These are phyloP conservation scores for Zosterops borbonicus DNA, from an alignment of 2,113 vertebrate species.

Conservation along the genomic window DNA sequence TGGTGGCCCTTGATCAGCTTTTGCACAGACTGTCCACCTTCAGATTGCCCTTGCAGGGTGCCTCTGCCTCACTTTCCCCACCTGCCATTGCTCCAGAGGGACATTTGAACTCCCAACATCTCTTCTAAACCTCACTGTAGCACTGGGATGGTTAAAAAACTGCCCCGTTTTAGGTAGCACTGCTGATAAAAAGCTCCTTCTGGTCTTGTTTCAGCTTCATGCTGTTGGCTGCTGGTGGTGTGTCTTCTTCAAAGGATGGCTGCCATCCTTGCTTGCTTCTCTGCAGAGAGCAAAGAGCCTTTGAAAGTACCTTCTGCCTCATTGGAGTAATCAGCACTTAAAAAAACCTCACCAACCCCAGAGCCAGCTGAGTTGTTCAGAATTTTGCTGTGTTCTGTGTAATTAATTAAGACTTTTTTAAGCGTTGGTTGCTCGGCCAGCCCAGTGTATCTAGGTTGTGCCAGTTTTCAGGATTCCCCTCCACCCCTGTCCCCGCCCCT, in stretches of 20 bases:
- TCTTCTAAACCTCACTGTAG: background rate
- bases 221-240: background rate
- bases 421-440: background rate
- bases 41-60: background rate
- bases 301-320: slow-evolving; percentile 35
- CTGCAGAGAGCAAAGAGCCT: slow-evolving; percentile 14
- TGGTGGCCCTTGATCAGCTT: background rate
- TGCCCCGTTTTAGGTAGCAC: background rate
- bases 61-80: background rate
- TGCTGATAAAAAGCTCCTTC: background rate
- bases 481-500: slow-evolving; percentile 67
- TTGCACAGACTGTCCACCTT: background rate
- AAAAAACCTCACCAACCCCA: background rate
- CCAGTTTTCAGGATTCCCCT: slow-evolving; percentile 52
- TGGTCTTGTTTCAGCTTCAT: background rate
- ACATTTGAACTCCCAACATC: background rate
- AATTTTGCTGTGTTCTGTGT: slow-evolving; percentile 27
- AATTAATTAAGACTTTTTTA: slow-evolving; percentile 44
- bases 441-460: slow-evolving; percentile 29
- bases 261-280: background rate
- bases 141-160: background rate
- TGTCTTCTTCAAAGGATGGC: slow-evolving; percentile 17
- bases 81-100: background rate
- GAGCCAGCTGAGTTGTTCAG: background rate
- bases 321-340: background rate